These are phyloP conservation scores for Coregonus ussuriensis DNA, from an alignment of 2,797 vertebrate genomes.

Conservation along the genomic window DNA sequence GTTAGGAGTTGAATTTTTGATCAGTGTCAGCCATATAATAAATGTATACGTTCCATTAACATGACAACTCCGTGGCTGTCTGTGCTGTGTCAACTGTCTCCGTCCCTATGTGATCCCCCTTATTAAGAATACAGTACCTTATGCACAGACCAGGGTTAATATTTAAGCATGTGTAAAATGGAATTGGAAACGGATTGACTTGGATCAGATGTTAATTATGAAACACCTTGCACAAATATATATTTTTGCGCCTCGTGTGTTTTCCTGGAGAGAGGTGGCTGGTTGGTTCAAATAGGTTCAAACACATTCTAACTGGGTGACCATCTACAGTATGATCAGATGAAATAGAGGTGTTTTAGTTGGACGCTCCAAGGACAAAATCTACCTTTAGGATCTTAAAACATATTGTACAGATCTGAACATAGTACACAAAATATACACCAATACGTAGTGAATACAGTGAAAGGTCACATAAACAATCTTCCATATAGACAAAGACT, in stretches of 20 bases:
- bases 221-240: slow-evolving; percentile 65
- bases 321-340: slow-evolving; percentile 27
- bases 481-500: slow-evolving; percentile 38
- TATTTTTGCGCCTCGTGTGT: slow-evolving; percentile 46
- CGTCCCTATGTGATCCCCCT: slow-evolving; percentile 41
- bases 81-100: slow-evolving; percentile 32
- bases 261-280: slow-evolving; percentile 15
- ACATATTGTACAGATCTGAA: slow-evolving; percentile 14
- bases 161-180: slow-evolving; percentile 64
- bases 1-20: slow-evolving; percentile 16
- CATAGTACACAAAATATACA: neutral
- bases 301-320: slow-evolving; percentile 27
- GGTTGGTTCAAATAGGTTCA: slow-evolving; percentile 20
- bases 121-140: slow-evolving; percentile 60
- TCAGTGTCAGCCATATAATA: slow-evolving; percentile 28
- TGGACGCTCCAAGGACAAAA: slow-evolving; percentile 37
- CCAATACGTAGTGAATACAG: neutral
- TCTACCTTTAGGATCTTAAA: slow-evolving; percentile 17
- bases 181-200: slow-evolving; percentile 66
- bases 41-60: slow-evolving; percentile 38
- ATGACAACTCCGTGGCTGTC: slow-evolving; percentile 29
- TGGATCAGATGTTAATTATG: slow-evolving; percentile 70
- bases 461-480: slow-evolving; percentile 9
- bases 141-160: slow-evolving; percentile 59
- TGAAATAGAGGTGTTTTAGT: slow-evolving; percentile 21